A percentile compares a stretch with the other conserved stretches of the same genome.
phyloP scores from a whole-genome alignment of 2,888 invertebrate species.

The Drosophila pseudotalamancana region DNA sequence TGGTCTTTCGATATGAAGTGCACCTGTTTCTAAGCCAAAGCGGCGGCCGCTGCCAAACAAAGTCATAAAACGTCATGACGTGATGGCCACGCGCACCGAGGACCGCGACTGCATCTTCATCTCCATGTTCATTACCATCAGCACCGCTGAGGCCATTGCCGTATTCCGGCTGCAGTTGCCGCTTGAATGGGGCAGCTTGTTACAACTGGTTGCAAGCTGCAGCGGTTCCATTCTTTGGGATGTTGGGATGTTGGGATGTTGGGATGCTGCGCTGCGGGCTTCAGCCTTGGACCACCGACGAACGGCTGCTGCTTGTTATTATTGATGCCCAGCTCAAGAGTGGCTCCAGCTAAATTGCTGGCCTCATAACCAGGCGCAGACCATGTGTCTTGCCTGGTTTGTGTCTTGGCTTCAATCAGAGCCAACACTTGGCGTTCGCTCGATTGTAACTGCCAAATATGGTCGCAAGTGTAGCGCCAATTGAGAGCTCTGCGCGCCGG shows the following conservation, averaged over 20 bases:
- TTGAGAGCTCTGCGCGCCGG: slow-evolving; percentile 14
- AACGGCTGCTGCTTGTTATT: slow-evolving; percentile 46
- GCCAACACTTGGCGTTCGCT: slow-evolving; percentile 47
- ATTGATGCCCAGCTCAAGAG: slow-evolving; percentile 34
- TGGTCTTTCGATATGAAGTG: slow-evolving; percentile 73
- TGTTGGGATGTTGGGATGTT: no score
- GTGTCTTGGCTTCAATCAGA: slow-evolving; percentile 59
- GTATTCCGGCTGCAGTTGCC: slow-evolving; percentile 13
- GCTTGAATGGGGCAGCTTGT: slow-evolving; percentile 50
- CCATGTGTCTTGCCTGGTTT: slow-evolving; percentile 28
- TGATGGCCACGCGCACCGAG: slow-evolving; percentile 69
- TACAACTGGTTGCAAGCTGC: slow-evolving; percentile 69
- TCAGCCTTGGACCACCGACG: slow-evolving; percentile 64
- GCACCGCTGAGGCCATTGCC: slow-evolving; percentile 16
- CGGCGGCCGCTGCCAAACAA: slow-evolving; percentile 68
- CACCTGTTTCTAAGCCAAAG: slow-evolving; percentile 72
- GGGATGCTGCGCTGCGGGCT: slow-evolving; percentile 41
- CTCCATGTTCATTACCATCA: slow-evolving; percentile 11
- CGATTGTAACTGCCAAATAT: slow-evolving; percentile 60
- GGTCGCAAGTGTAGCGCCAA: slow-evolving; percentile 71
- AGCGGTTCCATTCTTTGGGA: background rate
- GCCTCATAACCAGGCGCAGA: slow-evolving; percentile 67
- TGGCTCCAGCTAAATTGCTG: slow-evolving; percentile 43
- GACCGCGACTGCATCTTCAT: slow-evolving; percentile 30
- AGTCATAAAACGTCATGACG: slow-evolving; percentile 75